Conservation (phyloP, 2,113 vertebrate species). For the Empidonax traillii region DNA sequence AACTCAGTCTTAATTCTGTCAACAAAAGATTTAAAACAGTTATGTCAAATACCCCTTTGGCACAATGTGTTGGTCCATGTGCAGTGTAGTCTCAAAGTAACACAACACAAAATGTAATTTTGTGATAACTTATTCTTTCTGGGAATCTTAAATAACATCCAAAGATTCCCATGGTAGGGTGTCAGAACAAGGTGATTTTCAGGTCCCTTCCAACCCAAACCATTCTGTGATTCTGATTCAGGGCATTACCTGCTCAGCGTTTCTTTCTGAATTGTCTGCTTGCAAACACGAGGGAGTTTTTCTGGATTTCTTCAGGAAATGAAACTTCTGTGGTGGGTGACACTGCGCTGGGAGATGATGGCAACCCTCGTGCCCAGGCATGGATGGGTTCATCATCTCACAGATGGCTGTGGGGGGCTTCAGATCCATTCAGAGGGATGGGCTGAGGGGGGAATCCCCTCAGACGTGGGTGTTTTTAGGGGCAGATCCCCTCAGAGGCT, state of each 20-base stretch:
- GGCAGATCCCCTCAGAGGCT: neutral
- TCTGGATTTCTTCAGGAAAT: neutral
- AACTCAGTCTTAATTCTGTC: neutral
- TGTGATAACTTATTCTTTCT: neutral
- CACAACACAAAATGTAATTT: neutral
- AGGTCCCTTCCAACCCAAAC: neutral
- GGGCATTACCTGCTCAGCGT: neutral
- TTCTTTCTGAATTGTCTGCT: neutral
- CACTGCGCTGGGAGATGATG: neutral
- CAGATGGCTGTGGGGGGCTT: neutral
- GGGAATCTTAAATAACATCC: neutral
- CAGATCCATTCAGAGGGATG: neutral
- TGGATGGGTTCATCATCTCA: neutral
- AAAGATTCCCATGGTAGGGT: neutral
- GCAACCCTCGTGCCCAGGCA: rapidly evolving
- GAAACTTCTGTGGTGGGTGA: rapidly evolving
- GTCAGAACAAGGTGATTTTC: neutral
- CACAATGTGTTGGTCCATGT: rapidly evolving
- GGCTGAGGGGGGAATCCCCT: neutral
- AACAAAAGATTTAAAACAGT: neutral
- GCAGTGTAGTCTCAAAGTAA: neutral
- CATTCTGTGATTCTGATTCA: neutral
- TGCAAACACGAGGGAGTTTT: rapidly evolving
- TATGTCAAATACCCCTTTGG: neutral
- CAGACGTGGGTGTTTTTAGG: no score